Base-by-base conservation (phyloP, 2,113 vertebrate species). In the Amia ocellicauda region DNA sequence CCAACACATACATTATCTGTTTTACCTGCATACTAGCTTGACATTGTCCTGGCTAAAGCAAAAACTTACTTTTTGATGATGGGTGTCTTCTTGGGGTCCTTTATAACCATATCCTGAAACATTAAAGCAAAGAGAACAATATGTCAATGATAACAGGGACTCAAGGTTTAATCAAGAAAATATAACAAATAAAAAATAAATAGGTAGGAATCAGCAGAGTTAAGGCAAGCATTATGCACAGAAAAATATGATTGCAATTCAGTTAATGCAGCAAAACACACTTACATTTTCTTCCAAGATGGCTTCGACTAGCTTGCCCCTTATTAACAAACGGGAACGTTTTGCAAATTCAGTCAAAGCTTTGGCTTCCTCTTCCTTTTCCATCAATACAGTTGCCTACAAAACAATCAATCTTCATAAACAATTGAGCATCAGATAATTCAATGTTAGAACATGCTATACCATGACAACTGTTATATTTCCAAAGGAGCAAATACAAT, bases 281-380 rank as follows among this genome's bases (percentile, higher is more conserved):
- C 27, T 11, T 74, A 85, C 85, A 36, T 11, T 36, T 80, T 70
- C 71, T 27, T 73, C 79, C 67, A 64, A 66, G 31, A 41, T 40
- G 56, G 88, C 50, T 3, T 9, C 51, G 49, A 88, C 9, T 1
- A 4, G 0, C 1, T 40, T 27, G 20, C 78, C 81, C 42, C 64
- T 73, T 2, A 87, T 66, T 5, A 36, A 36, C 5, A 36, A 36
- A 11, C 1, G 3, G 19, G 2, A 87, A 0, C 50, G 20, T 64
- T n/a, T 60, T 79, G 0, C n/a, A 22, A 3, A 7, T 11, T 47
- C 71, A 22, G n/a, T 74, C 56, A 89, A 49, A 41, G 74, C 78
- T 55, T 73, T 72, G 8, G 88, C 84, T 4, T 85, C 83, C 63
- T 85, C 82, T 17, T 65, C 72, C 2, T 22, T 80, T 61, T 86